Evolutionary conservation across 1,140 invertebrate species (phyloP).

Genomic region (Acromyrmex echinatior): DNA sequence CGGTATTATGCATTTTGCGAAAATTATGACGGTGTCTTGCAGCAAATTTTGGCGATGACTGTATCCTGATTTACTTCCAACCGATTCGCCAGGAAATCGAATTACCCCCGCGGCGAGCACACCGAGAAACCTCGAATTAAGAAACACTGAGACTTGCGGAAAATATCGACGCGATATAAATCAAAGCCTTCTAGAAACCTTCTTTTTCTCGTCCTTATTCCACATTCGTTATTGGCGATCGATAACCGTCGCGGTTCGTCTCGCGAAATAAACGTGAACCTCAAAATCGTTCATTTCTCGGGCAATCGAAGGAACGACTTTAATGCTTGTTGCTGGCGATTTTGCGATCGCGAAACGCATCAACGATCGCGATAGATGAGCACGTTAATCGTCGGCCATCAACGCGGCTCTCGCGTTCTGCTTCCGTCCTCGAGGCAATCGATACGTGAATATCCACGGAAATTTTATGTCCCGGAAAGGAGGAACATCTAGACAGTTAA

Average conservation of each 20-base stretch:
- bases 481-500: slow-evolving; percentile 76
- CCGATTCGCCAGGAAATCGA: slow-evolving; percentile 84
- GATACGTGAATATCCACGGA: slow-evolving; percentile 64
- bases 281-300: slow-evolving; percentile 52
- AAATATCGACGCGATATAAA: slow-evolving; percentile 86
- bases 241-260: slow-evolving; percentile 60
- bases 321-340: slow-evolving; percentile 48
- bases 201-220: slow-evolving; percentile 77
- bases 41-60: slow-evolving; percentile 78
- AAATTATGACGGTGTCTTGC: slow-evolving; percentile 60
- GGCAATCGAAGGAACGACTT: slow-evolving; percentile 37
- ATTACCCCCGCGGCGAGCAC: slow-evolving; percentile 80
- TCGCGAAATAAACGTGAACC: slow-evolving; percentile 17
- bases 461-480: slow-evolving; percentile 76
- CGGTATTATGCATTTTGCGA: slow-evolving; percentile 50
- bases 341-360: slow-evolving; percentile 36
- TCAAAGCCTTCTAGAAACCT: slow-evolving; percentile 82
- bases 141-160: slow-evolving; percentile 85
- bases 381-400: slow-evolving; percentile 51
- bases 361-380: slow-evolving; percentile 26
- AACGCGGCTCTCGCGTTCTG: slow-evolving; percentile 23
- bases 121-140: slow-evolving; percentile 85
- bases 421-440: slow-evolving; percentile 1
- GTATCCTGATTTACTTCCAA: slow-evolving; percentile 84
- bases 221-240: slow-evolving; percentile 72